phyloP scores from a whole-genome alignment of 2,888 invertebrate species.

The Notocelia uddmanniana region DNA sequence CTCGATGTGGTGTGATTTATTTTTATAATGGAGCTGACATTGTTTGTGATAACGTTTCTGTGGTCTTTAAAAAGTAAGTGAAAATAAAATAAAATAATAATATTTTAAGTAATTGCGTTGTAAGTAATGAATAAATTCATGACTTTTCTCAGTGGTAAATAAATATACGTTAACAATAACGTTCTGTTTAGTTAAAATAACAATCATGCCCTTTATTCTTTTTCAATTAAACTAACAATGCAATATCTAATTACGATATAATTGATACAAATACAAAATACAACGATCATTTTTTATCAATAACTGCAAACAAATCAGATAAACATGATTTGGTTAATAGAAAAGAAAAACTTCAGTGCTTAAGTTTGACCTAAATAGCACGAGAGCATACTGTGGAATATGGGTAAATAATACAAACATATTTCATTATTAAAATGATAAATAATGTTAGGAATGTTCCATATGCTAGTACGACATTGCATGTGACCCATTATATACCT shows the following conservation, averaged over 20 bases:
- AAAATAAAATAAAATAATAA: neutral
- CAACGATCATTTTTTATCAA: neutral
- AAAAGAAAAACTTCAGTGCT: neutral
- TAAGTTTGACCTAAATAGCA: too few relatives aligned
- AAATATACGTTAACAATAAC: too few relatives aligned
- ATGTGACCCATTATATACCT: neutral
- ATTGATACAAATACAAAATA: neutral
- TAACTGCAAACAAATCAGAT: neutral
- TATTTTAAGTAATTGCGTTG: neutral
- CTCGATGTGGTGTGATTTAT: slow-evolving; percentile 55
- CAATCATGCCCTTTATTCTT: too few relatives aligned
- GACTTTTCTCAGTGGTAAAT: too few relatives aligned
- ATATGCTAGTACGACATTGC: neutral
- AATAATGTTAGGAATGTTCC: neutral
- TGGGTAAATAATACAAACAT: too few relatives aligned
- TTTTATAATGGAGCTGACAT: slow-evolving; percentile 68
- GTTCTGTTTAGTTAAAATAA: too few relatives aligned
- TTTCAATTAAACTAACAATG: too few relatives aligned
- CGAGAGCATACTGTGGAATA: too few relatives aligned
- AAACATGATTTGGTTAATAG: neutral
- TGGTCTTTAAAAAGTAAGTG: slow-evolving; percentile 77
- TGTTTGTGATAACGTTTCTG: slow-evolving; percentile 66
- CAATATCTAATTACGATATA: too few relatives aligned
- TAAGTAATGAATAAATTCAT: too few relatives aligned
- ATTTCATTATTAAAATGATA: neutral